phyloP scores from a whole-genome alignment of 1,140 invertebrate species.

The Hyles vespertilio region DNA sequence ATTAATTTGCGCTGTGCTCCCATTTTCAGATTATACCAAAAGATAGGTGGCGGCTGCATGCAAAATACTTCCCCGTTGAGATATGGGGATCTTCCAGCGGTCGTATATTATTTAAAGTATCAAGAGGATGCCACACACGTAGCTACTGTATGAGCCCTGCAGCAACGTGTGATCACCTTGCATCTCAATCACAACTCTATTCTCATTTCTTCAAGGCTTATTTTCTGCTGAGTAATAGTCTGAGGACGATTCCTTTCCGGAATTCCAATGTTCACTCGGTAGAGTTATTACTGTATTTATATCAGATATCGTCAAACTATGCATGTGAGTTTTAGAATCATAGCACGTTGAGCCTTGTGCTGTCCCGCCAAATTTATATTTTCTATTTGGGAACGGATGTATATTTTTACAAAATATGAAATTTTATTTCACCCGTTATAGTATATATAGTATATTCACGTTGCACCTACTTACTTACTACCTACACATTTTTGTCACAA shows the following conservation, averaged over 20 bases:
- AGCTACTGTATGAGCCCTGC: conserved; percentile 36
- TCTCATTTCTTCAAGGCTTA: neutral
- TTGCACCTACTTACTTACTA: too few relatives aligned
- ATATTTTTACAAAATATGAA: too few relatives aligned
- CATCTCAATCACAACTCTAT: neutral
- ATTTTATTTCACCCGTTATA: too few relatives aligned
- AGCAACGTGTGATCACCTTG: neutral
- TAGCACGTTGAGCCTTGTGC: neutral
- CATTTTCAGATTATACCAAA: conserved; percentile 66
- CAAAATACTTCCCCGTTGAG: conserved; percentile 68
- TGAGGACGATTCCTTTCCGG: conserved; percentile 2
- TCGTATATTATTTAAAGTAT: conserved; percentile 63
- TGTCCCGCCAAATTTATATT: neutral
- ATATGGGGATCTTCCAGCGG: conserved; percentile 60
- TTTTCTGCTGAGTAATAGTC: neutral
- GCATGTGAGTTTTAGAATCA: neutral
- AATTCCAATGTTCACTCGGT: conserved; percentile 3
- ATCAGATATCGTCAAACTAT: conserved; percentile 2
- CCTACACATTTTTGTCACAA: too few relatives aligned
- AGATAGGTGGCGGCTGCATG: conserved; percentile 65
- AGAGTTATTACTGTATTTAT: conserved; percentile 2
- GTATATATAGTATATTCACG: too few relatives aligned
- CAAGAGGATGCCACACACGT: conserved; percentile 63
- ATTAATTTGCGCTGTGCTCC: conserved; percentile 33
- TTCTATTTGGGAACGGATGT: too few relatives aligned